Evolutionary conservation across 2,888 invertebrate species (phyloP), one percentile per base, ranked within the genome.

Genomic region (Litoditis marina): DNA sequence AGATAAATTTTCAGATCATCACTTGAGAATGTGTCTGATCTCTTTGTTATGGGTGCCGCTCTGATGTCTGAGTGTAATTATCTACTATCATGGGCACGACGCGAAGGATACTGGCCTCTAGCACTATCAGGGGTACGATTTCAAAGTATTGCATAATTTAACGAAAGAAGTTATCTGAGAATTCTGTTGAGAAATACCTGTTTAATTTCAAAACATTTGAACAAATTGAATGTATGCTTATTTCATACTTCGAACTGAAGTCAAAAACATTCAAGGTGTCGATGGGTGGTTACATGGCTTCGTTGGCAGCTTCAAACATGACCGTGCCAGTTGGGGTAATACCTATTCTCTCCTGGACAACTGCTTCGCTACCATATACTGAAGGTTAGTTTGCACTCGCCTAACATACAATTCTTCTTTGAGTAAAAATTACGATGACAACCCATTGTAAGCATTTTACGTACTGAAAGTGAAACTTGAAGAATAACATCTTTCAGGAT

Each of bases 41-140:
- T 98, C 83, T 95, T 98, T 87, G 92, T 96, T 72, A 98, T 98
- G 96, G 96, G 96, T 62, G 95, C 93, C 47, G 92, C 94, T 82
- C 86, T 98, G 64, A 91, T 96, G 69, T 87, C 95, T 78, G 98
- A 98, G 86, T 90, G 92, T 62, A 73, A 73, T 52, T 94, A 91
- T 53, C 86, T 98, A 72, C 88, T 96, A 73, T 90, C 93, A 84
- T 96, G 94, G 94, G 92, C 92, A 84, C 92, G 93, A 85, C 86
- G 88, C 60, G 88, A 91, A 83, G 94, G 94, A 16, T 90, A 90
- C 77, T 93, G 94, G 13, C 95, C 96, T 0, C 87, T 96, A 27
- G 94, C 94, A 55, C 88, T 96, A 58, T 92, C 94, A 32, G 96
- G 95, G 11, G 68, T 69, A n/a, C n/a, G n/a, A n/a, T n/a, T n/a